Percentiles rank a stretch among this genome's conserved stretches.
Conservation (phyloP, 2,113 vertebrate species). For the Struthidea cinerea region DNA sequence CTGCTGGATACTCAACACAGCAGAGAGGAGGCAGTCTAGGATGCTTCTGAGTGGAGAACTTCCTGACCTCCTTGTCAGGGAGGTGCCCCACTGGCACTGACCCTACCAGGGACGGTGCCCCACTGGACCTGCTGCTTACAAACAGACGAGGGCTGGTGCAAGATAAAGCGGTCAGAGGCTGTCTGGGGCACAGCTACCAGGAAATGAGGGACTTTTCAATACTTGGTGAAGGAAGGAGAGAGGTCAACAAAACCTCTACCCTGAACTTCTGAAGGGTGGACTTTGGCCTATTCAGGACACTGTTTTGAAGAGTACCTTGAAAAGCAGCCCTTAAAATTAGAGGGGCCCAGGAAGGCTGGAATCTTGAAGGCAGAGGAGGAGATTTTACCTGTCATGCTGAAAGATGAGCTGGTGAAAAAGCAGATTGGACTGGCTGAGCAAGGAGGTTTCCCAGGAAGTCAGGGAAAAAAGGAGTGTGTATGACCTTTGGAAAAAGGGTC, state of each 20-base stretch:
- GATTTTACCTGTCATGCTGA: background rate
- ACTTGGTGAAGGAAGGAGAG: too few species aligned
- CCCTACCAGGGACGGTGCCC: rapidly evolving
- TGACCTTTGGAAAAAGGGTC: background rate
- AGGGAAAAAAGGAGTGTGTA: background rate
- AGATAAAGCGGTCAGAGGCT: too few species aligned
- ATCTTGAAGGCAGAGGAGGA: background rate
- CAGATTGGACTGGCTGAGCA: background rate
- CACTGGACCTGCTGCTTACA: background rate
- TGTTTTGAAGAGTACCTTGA: background rate
- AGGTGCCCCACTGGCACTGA: background rate
- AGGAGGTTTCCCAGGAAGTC: background rate
- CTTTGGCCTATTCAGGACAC: background rate
- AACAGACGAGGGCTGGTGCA: too few species aligned
- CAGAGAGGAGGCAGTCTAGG: background rate
- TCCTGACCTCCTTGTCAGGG: background rate
- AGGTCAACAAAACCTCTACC: background rate
- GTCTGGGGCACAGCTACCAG: background rate
- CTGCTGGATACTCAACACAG: background rate
- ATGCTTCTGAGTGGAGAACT: background rate
- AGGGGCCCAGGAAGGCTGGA: background rate
- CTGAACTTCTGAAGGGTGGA: background rate
- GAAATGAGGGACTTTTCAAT: background rate
- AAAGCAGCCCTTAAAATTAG: background rate
- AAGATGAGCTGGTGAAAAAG: background rate